Evolutionary conservation across 2,113 vertebrate species (phyloP).

Genomic region (Aspidoscelis tigris): DNA sequence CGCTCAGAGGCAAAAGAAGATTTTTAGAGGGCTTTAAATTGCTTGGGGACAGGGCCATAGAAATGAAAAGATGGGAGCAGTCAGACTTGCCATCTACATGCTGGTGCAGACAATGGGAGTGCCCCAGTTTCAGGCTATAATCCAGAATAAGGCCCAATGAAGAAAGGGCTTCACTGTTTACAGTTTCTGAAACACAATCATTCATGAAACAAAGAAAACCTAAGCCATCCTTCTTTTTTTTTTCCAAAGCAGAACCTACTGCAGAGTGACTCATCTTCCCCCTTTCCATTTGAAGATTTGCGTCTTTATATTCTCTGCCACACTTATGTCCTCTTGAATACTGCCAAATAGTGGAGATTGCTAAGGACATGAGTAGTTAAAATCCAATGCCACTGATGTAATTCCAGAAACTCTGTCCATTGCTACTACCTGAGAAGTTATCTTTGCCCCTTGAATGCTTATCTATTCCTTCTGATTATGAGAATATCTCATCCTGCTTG

Average conservation of each 20-base stretch:
- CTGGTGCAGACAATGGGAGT: too few species aligned
- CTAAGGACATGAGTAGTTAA: background rate
- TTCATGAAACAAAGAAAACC: background rate
- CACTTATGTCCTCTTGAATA: background rate
- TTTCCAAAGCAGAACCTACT: background rate
- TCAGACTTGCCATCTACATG: too few species aligned
- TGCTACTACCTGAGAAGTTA: background rate
- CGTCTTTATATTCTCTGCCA: background rate
- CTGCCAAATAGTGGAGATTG: background rate
- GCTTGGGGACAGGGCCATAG: too few species aligned
- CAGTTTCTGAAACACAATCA: background rate
- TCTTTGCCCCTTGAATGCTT: background rate
- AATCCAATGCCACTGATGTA: background rate
- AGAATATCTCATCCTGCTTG: background rate
- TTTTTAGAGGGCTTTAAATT: too few species aligned
- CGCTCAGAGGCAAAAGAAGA: too few species aligned
- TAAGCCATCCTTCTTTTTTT: background rate
- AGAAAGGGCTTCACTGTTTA: too few species aligned
- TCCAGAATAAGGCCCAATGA: too few species aligned
- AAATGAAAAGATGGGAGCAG: too few species aligned
- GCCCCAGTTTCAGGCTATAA: too few species aligned
- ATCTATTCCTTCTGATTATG: slow-evolving; percentile 20
- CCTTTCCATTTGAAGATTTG: background rate
- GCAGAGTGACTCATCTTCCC: background rate
- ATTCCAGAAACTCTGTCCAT: background rate